Percentiles rank a stretch among this genome's conserved stretches.
Conservation (phyloP, 92 coral and sea anemone genomes). For the Zoanthus solanderi region DNA sequence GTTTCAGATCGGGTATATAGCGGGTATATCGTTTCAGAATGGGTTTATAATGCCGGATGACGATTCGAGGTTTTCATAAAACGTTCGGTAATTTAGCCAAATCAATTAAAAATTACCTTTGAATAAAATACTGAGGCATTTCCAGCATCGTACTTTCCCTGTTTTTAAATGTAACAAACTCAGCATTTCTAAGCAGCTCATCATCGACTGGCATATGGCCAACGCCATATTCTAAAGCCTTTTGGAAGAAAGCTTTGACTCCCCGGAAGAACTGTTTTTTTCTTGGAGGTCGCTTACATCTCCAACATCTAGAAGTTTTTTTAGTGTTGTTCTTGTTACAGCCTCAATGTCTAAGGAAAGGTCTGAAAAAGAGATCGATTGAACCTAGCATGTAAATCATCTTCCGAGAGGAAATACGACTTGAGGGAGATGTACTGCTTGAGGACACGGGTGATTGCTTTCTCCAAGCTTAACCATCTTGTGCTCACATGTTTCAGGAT, state of each 20-base stretch:
- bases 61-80: background rate
- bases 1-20: background rate
- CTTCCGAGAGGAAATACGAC: background rate
- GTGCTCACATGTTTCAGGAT: slow-evolving; percentile 67
- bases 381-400: background rate
- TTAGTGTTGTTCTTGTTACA: background rate
- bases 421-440: background rate
- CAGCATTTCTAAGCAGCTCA: no score
- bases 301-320: no score
- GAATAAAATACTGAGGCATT: background rate
- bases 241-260: no score
- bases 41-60: background rate
- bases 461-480: slow-evolving; percentile 73
- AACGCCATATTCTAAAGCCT: no score
- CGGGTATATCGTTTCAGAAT: background rate
- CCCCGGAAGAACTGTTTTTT: no score
- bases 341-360: background rate
- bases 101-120: background rate
- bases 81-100: background rate
- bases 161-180: background rate
- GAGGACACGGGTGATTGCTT: background rate
- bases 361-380: background rate
- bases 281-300: no score
- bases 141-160: background rate
- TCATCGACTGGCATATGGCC: no score